These are phyloP conservation scores for Drosophila subsilvestris DNA, from an alignment of 2,888 invertebrate genomes.

Conservation along the genomic window DNA sequence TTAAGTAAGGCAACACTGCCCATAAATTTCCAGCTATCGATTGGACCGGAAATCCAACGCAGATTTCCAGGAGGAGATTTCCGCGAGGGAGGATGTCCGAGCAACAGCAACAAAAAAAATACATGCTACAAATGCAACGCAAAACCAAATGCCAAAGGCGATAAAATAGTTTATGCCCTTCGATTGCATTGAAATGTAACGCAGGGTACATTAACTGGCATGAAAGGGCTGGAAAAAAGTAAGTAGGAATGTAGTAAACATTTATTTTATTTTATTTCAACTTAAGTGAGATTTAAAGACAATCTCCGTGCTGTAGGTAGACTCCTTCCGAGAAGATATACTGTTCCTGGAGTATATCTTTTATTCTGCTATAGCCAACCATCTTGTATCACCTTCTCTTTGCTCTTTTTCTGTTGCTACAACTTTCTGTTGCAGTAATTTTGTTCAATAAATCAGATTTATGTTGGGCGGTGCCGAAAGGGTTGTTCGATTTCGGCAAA, in stretches of 20 bases:
- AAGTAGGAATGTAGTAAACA: no score
- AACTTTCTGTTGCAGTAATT: slow-evolving; percentile 43
- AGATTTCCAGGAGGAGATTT: background rate
- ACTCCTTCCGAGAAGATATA: background rate
- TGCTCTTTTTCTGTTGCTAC: background rate
- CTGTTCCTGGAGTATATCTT: background rate
- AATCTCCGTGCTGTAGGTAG: no score
- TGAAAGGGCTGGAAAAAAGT: background rate
- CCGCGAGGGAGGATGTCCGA: background rate
- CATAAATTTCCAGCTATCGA: slow-evolving; percentile 72
- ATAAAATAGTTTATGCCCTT: slow-evolving; percentile 54
- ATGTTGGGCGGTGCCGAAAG: slow-evolving; percentile 27
- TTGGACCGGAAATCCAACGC: slow-evolving; percentile 56
- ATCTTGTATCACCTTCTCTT: slow-evolving; percentile 2
- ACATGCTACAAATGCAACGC: slow-evolving; percentile 6
- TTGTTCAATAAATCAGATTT: slow-evolving; percentile 67
- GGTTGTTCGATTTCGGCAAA: slow-evolving; percentile 35
- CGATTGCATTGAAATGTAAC: slow-evolving; percentile 11
- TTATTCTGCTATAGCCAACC: background rate
- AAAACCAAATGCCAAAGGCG: slow-evolving; percentile 51
- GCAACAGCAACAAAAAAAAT: slow-evolving; percentile 14
- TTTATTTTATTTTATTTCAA: no score
- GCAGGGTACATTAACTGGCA: slow-evolving; percentile 1
- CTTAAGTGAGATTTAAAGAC: background rate
- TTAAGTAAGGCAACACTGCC: slow-evolving; percentile 73